Conservation (phyloP, 2,888 invertebrate species). For the Catocala nupta region DNA sequence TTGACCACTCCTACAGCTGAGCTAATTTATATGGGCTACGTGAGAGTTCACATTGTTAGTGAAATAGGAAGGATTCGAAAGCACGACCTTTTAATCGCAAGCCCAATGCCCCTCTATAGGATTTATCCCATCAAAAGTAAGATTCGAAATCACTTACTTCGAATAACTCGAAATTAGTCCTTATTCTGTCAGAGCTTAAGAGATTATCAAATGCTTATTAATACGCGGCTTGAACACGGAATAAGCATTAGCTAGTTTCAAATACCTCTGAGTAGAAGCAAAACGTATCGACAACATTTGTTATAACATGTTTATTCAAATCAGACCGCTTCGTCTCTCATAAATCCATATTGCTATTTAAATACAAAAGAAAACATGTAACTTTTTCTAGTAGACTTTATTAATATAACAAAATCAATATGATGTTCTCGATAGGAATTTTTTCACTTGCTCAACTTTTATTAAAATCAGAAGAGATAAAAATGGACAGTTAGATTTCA, state of each 20-base stretch:
- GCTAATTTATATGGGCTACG: no score
- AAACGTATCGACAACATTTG: conserved; percentile 49
- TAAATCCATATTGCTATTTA: conserved; percentile 38
- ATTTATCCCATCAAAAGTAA: no score
- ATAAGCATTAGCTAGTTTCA: conserved; percentile 52
- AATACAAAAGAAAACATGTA: conserved; percentile 22
- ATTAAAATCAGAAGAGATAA: conserved; percentile 1
- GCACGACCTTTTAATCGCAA: no score
- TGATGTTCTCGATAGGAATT: conserved; percentile 16
- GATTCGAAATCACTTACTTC: background rate
- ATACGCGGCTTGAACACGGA: conserved; percentile 46
- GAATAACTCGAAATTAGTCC: background rate
- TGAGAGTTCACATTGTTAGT: no score
- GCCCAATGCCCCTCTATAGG: no score
- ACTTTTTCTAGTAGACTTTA: conserved; percentile 27
- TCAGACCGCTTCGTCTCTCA: conserved; percentile 27
- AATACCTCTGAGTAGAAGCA: conserved; percentile 44
- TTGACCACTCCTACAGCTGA: no score
- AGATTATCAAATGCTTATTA: conserved; percentile 36
- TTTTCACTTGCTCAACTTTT: conserved; percentile 9
- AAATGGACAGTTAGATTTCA: no score
- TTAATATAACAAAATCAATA: conserved; percentile 17
- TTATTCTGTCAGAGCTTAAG: background rate
- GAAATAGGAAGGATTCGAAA: no score
- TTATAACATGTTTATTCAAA: conserved; percentile 48